Evolutionary conservation across 2,888 invertebrate species (phyloP).

Genomic region (Trypoxylon attenuatum): DNA sequence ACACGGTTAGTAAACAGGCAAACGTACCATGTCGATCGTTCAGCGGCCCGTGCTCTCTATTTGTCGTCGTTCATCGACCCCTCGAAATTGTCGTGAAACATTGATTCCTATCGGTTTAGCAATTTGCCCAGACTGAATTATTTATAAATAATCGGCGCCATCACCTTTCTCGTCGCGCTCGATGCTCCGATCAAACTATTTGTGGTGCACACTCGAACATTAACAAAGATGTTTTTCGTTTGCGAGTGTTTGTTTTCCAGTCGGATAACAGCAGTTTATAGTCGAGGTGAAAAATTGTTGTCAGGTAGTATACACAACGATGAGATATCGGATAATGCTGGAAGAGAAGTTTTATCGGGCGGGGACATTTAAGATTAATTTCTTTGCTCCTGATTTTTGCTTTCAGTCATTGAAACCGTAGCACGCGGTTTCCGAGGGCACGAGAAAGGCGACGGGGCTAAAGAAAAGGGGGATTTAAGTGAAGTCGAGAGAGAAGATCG

Average conservation of each 20-base stretch:
- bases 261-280: too few relatives aligned
- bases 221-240: too few relatives aligned
- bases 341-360: neutral
- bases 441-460: conserved; percentile 10
- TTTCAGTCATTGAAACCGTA: conserved; percentile 28
- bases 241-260: too few relatives aligned
- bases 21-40: too few relatives aligned
- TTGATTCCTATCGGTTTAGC: neutral
- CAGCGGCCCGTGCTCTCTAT: neutral
- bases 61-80: neutral
- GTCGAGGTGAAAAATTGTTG: too few relatives aligned
- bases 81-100: neutral
- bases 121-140: conserved; percentile 3
- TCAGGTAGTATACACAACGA: neutral
- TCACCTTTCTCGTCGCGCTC: neutral
- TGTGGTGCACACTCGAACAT: too few relatives aligned
- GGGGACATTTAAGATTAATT: too few relatives aligned
- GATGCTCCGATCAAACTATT: neutral
- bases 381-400: neutral
- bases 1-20: too few relatives aligned
- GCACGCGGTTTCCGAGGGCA: conserved; percentile 4
- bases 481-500: conserved; percentile 1
- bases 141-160: conserved; percentile 11
- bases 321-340: neutral
- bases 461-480: neutral